Evolutionary conservation across 2,797 vertebrate species (phyloP), one percentile per base, ranked within the genome.

Genomic region (Pseudochirops cupreus): DNA sequence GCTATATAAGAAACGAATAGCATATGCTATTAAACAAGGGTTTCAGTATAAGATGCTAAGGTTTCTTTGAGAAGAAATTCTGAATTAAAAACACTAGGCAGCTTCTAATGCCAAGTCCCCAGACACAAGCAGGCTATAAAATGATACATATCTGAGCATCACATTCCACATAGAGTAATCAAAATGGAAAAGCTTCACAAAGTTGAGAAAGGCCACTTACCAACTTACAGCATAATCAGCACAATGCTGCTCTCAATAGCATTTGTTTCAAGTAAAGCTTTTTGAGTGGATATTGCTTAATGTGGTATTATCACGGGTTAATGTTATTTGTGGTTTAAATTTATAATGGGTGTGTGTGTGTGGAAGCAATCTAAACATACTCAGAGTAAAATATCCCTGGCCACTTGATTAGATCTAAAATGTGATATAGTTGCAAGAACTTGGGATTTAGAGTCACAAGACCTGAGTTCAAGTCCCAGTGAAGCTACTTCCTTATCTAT

Each of bases 31-130:
- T 98, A 98, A 98, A 97, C 97, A 94, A 98, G 95, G 96, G 97
- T 0, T 98, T 98, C 96, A 96, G 96, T 94, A 93, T 95, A 96
- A 96, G 96, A 95, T 93, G 91, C 96, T 92, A 96, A 95, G 97
- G 93, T 96, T 98, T 97, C 96, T 97, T 96, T 96, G 0, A 91
- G 95, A 98, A 97, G 94, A 98, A 96, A 92, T 98, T 97, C 97
- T 94, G 98, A 98, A 98, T 98, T 98, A 98, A 98, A 98, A 98
- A 97, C 31, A 97, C 97, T 97, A 98, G 98, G 97, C 97, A 98
- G 95, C 90, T 39, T 96, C 95, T 96, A 97, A 91, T 18, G 56
- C 95, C 93, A 92, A 89, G 89, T 98, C 97, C 97, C 94, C 62
- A 95, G 97, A 97, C 97, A 96, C 91, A 96, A 96, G 92, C 90